phyloP scores from a whole-genome alignment of 2,113 vertebrate genomes.

The Onychostruthus taczanowskii region DNA sequence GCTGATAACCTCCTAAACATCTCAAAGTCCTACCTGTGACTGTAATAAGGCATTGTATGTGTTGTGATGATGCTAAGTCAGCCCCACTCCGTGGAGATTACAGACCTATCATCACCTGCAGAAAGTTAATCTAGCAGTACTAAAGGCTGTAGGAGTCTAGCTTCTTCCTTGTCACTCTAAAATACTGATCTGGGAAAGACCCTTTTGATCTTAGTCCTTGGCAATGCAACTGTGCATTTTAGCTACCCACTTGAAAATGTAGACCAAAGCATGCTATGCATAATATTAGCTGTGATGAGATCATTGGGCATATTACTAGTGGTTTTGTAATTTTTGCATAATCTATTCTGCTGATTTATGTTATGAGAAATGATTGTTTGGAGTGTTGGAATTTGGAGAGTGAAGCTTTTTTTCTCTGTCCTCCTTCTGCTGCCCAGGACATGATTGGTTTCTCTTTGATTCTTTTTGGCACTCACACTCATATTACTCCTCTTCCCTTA shows the following conservation, averaged over 20 bases:
- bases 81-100: background rate
- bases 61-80: background rate
- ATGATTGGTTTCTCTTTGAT: constrained; percentile 21
- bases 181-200: background rate
- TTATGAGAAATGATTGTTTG: background rate
- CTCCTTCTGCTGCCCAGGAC: background rate
- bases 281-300: background rate
- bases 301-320: background rate
- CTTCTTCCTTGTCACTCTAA: background rate
- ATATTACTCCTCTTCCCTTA: constrained; percentile 2
- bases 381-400: background rate
- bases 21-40: background rate
- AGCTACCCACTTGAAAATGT: background rate
- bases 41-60: background rate
- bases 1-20: background rate
- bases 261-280: background rate
- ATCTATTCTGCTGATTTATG: background rate
- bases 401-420: background rate
- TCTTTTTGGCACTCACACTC: constrained; percentile 4
- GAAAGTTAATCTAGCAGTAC: background rate
- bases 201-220: background rate
- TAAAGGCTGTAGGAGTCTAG: background rate
- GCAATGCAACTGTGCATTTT: background rate
- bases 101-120: background rate
- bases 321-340: background rate